Percentiles rank a stretch among this genome's conserved stretches.
These are phyloP conservation scores for Chloroceryle aenea DNA, from an alignment of 2,113 vertebrate species.

Conservation along the genomic window DNA sequence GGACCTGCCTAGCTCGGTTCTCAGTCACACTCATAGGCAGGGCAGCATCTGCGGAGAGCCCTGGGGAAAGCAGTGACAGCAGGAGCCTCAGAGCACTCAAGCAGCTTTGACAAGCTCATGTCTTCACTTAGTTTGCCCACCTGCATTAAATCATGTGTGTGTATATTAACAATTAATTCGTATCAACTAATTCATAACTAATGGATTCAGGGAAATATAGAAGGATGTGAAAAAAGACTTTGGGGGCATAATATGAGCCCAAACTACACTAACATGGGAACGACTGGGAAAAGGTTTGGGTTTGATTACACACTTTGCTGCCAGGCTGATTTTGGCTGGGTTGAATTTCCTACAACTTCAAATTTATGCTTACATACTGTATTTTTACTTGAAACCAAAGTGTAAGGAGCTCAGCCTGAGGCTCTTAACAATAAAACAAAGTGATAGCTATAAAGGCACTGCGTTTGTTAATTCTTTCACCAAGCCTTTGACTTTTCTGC, in stretches of 20 bases:
- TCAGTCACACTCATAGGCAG: not conserved
- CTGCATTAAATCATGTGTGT: not conserved
- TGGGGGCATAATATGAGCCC: not conserved
- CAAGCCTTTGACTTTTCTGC: not conserved
- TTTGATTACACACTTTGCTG: not conserved
- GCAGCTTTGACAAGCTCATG: not conserved
- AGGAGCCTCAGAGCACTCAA: not conserved
- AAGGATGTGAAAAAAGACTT: not conserved
- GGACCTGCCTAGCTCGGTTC: rapidly evolving
- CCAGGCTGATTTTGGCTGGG: not conserved
- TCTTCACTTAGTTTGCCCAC: not conserved
- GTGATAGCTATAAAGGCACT: not conserved
- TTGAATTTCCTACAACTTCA: constrained; percentile 6
- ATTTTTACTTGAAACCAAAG: not conserved
- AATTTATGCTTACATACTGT: not conserved
- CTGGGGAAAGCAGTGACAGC: not conserved
- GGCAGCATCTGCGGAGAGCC: rapidly evolving
- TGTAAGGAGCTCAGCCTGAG: not conserved
- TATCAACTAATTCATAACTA: not conserved
- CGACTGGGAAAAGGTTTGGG: not conserved
- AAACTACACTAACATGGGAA: not conserved
- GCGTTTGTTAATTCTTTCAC: not conserved
- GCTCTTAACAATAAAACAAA: not conserved
- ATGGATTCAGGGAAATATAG: not conserved
- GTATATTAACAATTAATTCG: not conserved